Percentiles rank a stretch among this genome's conserved stretches.
Conservation (phyloP, 1,140 invertebrate species). For the Octopus bimaculoides region DNA sequence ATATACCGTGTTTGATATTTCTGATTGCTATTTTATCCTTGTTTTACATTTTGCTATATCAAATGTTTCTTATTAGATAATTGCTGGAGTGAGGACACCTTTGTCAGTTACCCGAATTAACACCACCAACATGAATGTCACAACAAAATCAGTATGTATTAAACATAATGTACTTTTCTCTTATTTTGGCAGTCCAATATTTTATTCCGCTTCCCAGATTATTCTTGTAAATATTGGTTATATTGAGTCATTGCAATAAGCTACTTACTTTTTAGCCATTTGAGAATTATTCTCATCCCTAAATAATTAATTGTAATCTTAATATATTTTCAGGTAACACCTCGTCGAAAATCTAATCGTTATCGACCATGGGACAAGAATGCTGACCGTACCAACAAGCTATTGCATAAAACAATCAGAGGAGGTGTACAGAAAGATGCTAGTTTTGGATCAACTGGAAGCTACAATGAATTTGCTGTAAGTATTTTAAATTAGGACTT, state of each 20-base stretch:
- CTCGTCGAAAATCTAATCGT: not conserved
- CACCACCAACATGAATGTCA: not conserved
- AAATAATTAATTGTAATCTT: too few relatives aligned
- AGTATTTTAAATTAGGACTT: not conserved
- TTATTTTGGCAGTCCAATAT: too few relatives aligned
- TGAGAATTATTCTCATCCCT: too few relatives aligned
- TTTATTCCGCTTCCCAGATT: too few relatives aligned
- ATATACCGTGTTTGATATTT: too few relatives aligned
- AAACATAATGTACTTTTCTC: too few relatives aligned
- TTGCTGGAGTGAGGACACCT: not conserved
- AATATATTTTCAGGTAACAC: not conserved
- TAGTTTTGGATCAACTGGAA: not conserved
- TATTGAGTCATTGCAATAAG: too few relatives aligned
- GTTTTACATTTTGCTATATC: too few relatives aligned
- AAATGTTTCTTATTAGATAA: not conserved
- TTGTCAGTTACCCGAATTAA: not conserved
- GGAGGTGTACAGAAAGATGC: not conserved
- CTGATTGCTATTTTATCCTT: too few relatives aligned
- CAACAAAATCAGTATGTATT: not conserved
- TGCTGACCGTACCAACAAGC: not conserved
- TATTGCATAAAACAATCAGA: not conserved
- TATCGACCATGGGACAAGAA: slow-evolving; percentile 1
- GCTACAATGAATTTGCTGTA: slow-evolving; percentile 6
- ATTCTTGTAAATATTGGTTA: too few relatives aligned
- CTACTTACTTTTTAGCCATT: too few relatives aligned